Conservation (phyloP, 2,113 vertebrate genomes). For the Oncorhynchus gorbuscha region DNA sequence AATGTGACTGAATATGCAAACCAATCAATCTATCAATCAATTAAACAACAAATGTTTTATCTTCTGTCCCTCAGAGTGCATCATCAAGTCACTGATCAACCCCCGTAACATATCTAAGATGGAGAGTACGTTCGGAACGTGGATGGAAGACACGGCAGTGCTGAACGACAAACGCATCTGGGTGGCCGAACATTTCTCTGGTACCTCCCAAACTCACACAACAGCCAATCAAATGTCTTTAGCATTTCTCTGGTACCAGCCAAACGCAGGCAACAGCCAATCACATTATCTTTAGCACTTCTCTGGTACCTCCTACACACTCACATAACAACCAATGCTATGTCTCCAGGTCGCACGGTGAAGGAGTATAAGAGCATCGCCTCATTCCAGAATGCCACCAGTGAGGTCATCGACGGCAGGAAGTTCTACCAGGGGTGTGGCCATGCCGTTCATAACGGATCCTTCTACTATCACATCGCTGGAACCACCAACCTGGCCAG, state of each 20-base stretch:
- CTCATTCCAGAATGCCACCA: slow-evolving; percentile 79
- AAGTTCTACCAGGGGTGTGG: slow-evolving; percentile 90
- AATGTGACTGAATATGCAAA: background rate
- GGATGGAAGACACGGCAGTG: slow-evolving; percentile 85
- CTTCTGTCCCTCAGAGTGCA: slow-evolving; percentile 69
- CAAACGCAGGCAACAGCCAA: too few relatives aligned
- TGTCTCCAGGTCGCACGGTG: slow-evolving; percentile 77
- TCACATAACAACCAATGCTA: background rate
- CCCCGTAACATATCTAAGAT: slow-evolving; percentile 80
- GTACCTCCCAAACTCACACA: slow-evolving; percentile 57
- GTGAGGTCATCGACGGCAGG: slow-evolving; percentile 74
- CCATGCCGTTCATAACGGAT: slow-evolving; percentile 82
- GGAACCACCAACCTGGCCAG: slow-evolving; percentile 83
- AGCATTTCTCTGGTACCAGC: background rate
- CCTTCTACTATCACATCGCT: slow-evolving; percentile 90
- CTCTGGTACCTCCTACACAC: background rate
- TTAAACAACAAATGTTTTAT: background rate
- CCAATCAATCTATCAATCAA: background rate
- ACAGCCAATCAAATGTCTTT: background rate
- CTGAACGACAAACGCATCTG: slow-evolving; percentile 84
- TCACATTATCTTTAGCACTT: background rate
- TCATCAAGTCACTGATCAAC: slow-evolving; percentile 82
- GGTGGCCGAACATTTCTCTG: slow-evolving; percentile 93
- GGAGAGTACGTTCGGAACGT: slow-evolving; percentile 85
- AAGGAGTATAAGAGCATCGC: slow-evolving; percentile 82